phyloP scores from a whole-genome alignment of 2,797 vertebrate genomes.

The Cuculus canorus region DNA sequence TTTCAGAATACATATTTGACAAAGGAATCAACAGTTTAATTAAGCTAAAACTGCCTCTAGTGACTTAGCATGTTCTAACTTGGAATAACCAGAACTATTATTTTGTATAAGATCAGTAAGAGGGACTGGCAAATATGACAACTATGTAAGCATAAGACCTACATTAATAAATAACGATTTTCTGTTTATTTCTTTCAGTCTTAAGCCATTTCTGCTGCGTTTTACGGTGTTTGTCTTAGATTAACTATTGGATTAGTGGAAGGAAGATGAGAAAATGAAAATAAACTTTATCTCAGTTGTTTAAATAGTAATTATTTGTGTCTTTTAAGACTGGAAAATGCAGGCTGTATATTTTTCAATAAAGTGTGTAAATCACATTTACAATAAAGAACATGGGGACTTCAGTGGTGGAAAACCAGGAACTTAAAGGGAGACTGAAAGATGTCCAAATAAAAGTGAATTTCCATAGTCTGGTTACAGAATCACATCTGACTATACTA shows the following conservation, averaged over 20 bases:
- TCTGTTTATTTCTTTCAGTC: background rate
- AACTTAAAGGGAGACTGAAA: background rate
- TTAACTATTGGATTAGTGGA: background rate
- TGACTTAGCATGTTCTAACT: background rate
- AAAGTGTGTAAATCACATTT: background rate
- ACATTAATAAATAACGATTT: background rate
- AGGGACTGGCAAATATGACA: background rate
- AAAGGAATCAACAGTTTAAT: background rate
- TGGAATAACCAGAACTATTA: background rate
- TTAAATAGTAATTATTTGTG: background rate
- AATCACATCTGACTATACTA: background rate
- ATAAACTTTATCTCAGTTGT: background rate
- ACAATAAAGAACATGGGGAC: background rate
- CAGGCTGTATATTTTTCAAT: background rate
- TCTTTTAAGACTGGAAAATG: background rate
- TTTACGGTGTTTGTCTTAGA: background rate
- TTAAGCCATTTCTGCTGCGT: background rate
- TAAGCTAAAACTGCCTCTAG: background rate
- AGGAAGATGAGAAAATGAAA: background rate
- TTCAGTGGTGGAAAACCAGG: background rate
- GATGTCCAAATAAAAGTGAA: background rate
- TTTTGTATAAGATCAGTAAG: background rate
- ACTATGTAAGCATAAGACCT: background rate
- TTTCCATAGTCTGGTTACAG: background rate
- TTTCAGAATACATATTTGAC: background rate